Evolutionary conservation across 2,888 invertebrate genomes (phyloP).

Genomic region (Chouioia cunea): DNA sequence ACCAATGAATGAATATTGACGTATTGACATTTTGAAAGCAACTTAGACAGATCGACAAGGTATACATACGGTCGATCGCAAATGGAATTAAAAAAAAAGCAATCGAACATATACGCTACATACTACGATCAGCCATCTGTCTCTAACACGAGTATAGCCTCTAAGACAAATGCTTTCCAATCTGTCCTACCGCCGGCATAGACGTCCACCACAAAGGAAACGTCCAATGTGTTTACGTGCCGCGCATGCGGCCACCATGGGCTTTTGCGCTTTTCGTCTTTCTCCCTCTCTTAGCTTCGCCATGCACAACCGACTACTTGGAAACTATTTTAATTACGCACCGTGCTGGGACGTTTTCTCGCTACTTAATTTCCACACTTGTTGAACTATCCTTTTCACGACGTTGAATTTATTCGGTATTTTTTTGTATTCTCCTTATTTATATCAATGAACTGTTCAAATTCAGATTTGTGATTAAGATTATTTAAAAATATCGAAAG

Average conservation of each 20-base stretch:
- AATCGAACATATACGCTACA: no score
- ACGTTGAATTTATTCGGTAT: no score
- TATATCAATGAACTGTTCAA: no score
- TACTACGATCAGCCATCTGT: no score
- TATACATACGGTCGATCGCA: slow-evolving; percentile 24
- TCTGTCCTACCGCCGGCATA: slow-evolving; percentile 54
- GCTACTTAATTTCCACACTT: not conserved
- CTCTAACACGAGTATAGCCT: not conserved
- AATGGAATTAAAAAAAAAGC: no score
- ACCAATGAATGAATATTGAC: no score
- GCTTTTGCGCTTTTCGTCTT: slow-evolving; percentile 13
- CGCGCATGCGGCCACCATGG: slow-evolving; percentile 50
- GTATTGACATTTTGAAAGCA: not conserved
- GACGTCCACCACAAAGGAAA: slow-evolving; percentile 53
- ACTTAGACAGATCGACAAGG: slow-evolving; percentile 24
- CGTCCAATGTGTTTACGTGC: slow-evolving; percentile 57
- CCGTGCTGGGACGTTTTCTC: not conserved
- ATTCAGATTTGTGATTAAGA: no score
- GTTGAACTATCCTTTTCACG: not conserved
- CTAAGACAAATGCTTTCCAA: slow-evolving; percentile 58
- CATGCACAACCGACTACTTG: slow-evolving; percentile 31
- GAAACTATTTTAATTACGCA: slow-evolving; percentile 60
- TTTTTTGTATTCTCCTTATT: no score
- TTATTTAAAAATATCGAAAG: no score
- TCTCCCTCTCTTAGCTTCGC: not conserved